Evolutionary conservation across 2,113 vertebrate species (phyloP), one percentile per base, ranked within the genome.

Genomic region (Garra rufa): DNA sequence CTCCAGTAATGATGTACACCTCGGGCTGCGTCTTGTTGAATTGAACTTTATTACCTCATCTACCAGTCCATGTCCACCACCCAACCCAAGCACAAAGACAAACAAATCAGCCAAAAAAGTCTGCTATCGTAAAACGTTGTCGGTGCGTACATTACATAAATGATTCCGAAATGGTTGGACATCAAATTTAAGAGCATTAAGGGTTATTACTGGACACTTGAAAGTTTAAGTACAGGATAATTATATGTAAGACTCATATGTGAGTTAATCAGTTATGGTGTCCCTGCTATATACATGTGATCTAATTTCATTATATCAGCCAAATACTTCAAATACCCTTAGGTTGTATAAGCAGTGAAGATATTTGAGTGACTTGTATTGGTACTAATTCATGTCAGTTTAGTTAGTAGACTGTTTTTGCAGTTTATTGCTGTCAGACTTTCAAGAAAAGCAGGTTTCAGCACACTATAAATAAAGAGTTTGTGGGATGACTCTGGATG

Each of bases 121-220:
- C 38, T 67, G 15, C 26, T 2, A 67, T 61, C 55, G 24, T 38
- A 6, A 76, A 19, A 43, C 2, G 30, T 9, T 19, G 17, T 30
- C 9, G 38, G 38, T 1, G 19, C 38, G 9, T 69, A 6, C 21
- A 69, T 70, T 70, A 28, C 48, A 34, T 6, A n/a, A 71, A 24
- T 81, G 79, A 70, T 70, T 81, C 30, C 10, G 34, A 71, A 24
- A 79, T 43, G 14, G 7, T 14, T 55, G 21, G 26, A 55, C 50
- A 57, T 14, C 7, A 28, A 52, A 38, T 55, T 38, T 0, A n/a
- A 34, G 17, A 26, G 14, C 44, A 34, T 19, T 52, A 52, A 71
- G 55, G 43, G 8, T 61, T 61, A 74, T 44, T 44, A 46, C 6
- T 15, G 24, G 73, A 83, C 24, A 26, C 13, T 50, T 55, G 63